A percentile compares a stretch with the other conserved stretches of the same genome.
Conservation (phyloP, 2,888 invertebrate genomes). For the Agonopterix subpropinquella region DNA sequence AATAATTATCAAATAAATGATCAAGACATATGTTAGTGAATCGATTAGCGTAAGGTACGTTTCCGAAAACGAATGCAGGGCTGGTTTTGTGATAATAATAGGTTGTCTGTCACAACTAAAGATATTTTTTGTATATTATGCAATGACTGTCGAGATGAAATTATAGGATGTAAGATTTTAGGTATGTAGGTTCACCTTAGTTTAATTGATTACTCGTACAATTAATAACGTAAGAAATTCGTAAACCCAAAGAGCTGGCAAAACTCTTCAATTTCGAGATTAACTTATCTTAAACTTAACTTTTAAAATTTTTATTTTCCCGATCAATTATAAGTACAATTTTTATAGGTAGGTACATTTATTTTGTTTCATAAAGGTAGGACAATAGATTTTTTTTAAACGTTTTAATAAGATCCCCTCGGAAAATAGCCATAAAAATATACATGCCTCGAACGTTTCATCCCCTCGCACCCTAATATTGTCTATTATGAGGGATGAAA, state of each 20-base stretch:
- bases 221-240: slow-evolving; percentile 13
- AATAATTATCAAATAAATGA: slow-evolving; percentile 46
- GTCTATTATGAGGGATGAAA: slow-evolving; percentile 11
- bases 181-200: neutral
- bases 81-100: slow-evolving; percentile 48
- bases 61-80: slow-evolving; percentile 36
- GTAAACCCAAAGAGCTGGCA: slow-evolving; percentile 24
- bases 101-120: slow-evolving; percentile 40
- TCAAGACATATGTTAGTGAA: slow-evolving; percentile 31
- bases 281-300: neutral
- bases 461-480: neutral
- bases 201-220: slow-evolving; percentile 10
- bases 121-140: slow-evolving; percentile 1
- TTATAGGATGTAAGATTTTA: neutral
- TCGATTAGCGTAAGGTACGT: neutral
- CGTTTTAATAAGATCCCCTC: too few relatives aligned
- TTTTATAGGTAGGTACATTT: too few relatives aligned
- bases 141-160: neutral
- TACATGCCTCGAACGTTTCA: neutral
- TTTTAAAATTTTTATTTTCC: too few relatives aligned
- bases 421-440: too few relatives aligned
- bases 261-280: slow-evolving; percentile 1
- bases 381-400: too few relatives aligned
- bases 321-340: too few relatives aligned
- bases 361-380: too few relatives aligned